These are phyloP conservation scores for Trichosurus vulpecula DNA, from an alignment of 2,797 vertebrate species.

Conservation along the genomic window DNA sequence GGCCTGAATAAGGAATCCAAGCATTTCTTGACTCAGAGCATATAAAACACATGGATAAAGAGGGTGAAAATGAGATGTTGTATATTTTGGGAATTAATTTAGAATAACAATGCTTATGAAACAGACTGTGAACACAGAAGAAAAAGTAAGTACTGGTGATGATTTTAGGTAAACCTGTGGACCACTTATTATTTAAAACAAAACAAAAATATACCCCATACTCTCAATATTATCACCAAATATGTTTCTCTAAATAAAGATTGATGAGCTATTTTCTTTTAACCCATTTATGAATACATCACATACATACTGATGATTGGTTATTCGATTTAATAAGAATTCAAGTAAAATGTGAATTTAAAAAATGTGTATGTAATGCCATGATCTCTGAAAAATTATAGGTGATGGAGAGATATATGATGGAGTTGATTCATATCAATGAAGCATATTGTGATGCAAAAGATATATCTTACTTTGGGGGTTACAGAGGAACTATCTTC, in stretches of 20 bases:
- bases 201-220: background rate
- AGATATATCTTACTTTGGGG: background rate
- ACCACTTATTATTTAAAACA: background rate
- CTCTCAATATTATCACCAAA: background rate
- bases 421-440: background rate
- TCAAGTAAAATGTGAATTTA: background rate
- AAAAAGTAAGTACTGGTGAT: slow-evolving; percentile 23
- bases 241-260: background rate
- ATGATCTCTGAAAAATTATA: background rate
- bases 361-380: background rate
- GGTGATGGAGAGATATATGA: background rate
- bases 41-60: slow-evolving; percentile 1
- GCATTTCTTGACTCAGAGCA: background rate
- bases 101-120: slow-evolving; percentile 49
- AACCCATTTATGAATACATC: background rate
- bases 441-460: background rate
- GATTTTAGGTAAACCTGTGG: slow-evolving; percentile 1
- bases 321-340: background rate
- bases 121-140: slow-evolving; percentile 9
- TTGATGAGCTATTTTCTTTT: background rate
- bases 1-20: background rate
- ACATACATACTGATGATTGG: background rate
- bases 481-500: background rate
- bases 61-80: background rate
- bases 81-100: slow-evolving; percentile 3